Evolutionary conservation across 2,888 invertebrate genomes (phyloP).

Genomic region (Lasius platythorax): DNA sequence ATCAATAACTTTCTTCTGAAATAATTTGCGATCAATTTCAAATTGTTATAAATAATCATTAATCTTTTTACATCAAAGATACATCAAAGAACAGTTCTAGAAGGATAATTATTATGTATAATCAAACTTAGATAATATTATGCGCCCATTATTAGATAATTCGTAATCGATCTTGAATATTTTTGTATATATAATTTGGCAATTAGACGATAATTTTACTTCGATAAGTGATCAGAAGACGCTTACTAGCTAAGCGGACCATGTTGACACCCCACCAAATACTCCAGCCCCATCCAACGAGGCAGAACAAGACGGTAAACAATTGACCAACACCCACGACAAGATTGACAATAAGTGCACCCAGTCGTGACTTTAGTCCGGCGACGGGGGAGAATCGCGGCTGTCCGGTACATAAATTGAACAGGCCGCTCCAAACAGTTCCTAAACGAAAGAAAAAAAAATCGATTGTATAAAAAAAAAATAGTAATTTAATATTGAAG

Average conservation of each 20-base stretch:
- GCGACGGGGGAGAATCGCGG: conserved; percentile 95
- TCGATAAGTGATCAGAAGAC: neutral
- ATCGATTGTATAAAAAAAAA: neutral
- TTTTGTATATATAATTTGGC: neutral
- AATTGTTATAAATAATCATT: neutral
- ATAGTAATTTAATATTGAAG: neutral
- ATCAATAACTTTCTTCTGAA: neutral
- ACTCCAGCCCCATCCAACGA: conserved; percentile 99
- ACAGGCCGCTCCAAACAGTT: conserved; percentile 95
- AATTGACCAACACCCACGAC: conserved; percentile 95
- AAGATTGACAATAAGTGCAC: conserved; percentile 94
- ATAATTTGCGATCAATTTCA: neutral
- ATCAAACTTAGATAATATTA: neutral
- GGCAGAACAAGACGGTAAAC: conserved; percentile 97
- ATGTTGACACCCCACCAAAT: conserved; percentile 99
- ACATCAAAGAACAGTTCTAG: neutral
- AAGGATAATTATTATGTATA: neutral
- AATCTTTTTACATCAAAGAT: neutral
- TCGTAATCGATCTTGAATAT: neutral
- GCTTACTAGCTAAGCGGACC: conserved; percentile 95
- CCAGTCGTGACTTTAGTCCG: conserved; percentile 91
- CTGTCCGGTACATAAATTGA: conserved; percentile 95
- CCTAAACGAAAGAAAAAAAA: conserved; percentile 87
- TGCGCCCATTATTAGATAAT: neutral
- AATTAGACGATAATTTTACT: neutral